Evolutionary conservation across 1,140 invertebrate species (phyloP).

Genomic region (Drosophila mayri): DNA sequence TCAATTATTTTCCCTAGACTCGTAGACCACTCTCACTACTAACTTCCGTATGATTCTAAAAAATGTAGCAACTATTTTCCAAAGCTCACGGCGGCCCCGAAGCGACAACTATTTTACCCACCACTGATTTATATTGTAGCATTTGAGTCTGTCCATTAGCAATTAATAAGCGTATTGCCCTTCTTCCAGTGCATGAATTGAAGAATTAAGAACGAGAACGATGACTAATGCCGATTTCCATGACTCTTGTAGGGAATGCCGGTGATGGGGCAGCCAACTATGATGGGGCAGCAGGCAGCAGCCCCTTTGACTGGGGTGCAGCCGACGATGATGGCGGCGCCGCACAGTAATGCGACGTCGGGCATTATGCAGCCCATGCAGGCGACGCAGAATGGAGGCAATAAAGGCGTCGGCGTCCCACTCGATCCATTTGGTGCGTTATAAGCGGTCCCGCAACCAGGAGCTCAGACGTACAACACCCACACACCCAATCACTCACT

Average conservation of each 20-base stretch:
- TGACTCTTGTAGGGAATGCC: constrained; percentile 81
- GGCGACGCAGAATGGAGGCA: constrained; percentile 75
- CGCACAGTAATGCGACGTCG: constrained; percentile 73
- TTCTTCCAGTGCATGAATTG: constrained; percentile 63
- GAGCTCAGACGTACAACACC: constrained; percentile 37
- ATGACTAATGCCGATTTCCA: constrained; percentile 27
- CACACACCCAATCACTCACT: constrained; percentile 27
- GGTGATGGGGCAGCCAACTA: constrained; percentile 77
- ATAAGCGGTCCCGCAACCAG: constrained; percentile 64
- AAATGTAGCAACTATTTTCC: constrained; percentile 37
- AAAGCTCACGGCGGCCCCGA: constrained; percentile 40
- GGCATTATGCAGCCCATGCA: constrained; percentile 78
- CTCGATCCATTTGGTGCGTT: constrained; percentile 85
- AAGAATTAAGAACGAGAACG: not conserved
- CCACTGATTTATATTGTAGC: constrained; percentile 59
- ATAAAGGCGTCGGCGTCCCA: constrained; percentile 77
- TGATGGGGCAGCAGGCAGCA: constrained; percentile 70
- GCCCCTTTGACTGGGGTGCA: constrained; percentile 84
- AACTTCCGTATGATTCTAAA: constrained; percentile 20
- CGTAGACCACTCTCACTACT: constrained; percentile 40
- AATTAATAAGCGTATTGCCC: constrained; percentile 33
- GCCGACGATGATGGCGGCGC: constrained; percentile 83
- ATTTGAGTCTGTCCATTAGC: constrained; percentile 57
- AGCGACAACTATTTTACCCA: constrained; percentile 28
- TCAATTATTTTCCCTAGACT: constrained; percentile 13